phyloP scores from a whole-genome alignment of 2,113 vertebrate species.

The Microtus oregoni region DNA sequence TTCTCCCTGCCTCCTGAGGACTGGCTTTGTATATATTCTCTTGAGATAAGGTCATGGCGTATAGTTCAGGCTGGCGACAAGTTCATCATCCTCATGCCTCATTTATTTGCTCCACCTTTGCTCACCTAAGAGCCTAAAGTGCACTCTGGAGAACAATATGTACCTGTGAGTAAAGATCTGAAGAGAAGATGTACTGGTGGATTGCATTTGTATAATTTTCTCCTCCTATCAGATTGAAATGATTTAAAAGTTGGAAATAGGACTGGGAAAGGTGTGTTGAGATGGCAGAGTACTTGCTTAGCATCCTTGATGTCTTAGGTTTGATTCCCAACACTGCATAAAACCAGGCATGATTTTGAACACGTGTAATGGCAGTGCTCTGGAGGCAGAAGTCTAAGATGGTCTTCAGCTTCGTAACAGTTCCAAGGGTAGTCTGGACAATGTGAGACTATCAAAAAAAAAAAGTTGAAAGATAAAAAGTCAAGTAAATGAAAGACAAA shows the following conservation, averaged over 20 bases:
- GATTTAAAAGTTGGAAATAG: constrained; percentile 3
- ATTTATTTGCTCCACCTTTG: not conserved
- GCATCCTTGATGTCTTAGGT: not conserved
- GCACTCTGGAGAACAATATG: not conserved
- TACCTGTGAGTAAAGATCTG: not conserved
- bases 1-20: not conserved
- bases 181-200: constrained; percentile 1
- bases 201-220: not conserved
- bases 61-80: not conserved
- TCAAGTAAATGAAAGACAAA: not conserved
- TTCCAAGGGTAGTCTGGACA: not conserved
- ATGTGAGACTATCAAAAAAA: not conserved
- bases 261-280: not conserved
- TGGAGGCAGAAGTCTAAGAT: not conserved
- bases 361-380: not conserved
- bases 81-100: not conserved
- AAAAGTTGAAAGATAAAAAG: not conserved
- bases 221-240: not conserved
- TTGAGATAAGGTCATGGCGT: not conserved
- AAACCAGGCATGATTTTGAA: not conserved
- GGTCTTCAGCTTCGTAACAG: not conserved
- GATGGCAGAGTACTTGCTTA: not conserved
- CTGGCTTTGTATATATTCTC: not conserved
- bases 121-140: not conserved
- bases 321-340: not conserved